Evolutionary conservation across 30 jellyfish, hydroid and myxozoan species (phyloP), one percentile per base, ranked within the genome.

Genomic region (Mastigias papua): DNA sequence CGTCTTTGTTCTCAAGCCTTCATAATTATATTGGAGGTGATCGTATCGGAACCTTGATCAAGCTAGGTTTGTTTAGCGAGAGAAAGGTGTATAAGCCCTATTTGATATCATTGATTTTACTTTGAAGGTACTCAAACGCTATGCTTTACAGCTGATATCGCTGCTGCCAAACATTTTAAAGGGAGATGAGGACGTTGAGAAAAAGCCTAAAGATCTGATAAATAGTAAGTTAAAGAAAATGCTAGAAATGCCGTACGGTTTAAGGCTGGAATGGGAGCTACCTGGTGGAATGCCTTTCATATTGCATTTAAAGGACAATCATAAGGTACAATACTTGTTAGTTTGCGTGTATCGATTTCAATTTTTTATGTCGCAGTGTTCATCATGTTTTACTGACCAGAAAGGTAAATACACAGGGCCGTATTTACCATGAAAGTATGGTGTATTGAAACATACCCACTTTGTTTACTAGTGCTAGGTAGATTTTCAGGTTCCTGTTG

Each of bases 221-320:
- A 42, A 42, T 8, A 42, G 13, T 0, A 83, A 84, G 4, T 90
- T 89, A 22, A 85, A 85, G 0, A 73, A 75, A 48, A 88, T 80
- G 58, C 87, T 88, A 13, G 97, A 82, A 64, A 93, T 97, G 48
- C 98, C 98, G 28, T 93, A 93, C 74, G 98, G 98, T 17, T 17
- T 93, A 78, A 97, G 88, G 42, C 80, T 93, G 93, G 81, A 72
- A 77, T 93, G 98, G 98, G 66, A 79, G 63, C 82, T 93, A 49
- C 97, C 97, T 15, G 87, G 95, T 60, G 98, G 98, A 62, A 93
- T 88, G 98, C 96, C 96, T 21, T 89, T 93, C 71, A 80, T 88
- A 9, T 72, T 89, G 50, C 98, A 93, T 88, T 89, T 93, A 73
- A 93, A 93, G 75, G 98, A 93, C 78, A 93, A 87, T 42, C 58